Conservation (phyloP, 2,797 vertebrate genomes). For the Centropyge bicolor region DNA sequence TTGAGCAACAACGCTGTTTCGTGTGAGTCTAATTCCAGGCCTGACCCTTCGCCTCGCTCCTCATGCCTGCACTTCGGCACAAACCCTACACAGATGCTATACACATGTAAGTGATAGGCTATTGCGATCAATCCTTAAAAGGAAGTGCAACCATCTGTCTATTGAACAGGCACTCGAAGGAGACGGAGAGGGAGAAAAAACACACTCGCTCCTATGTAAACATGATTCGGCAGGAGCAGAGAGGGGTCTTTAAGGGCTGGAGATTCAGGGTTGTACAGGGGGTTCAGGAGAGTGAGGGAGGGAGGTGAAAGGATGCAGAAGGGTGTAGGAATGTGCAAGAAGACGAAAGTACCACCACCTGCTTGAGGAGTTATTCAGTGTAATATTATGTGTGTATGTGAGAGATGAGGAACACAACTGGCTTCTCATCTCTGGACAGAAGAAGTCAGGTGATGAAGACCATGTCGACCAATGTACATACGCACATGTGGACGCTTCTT, state of each 20-base stretch:
- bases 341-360: slow-evolving; percentile 47
- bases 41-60: slow-evolving; percentile 55
- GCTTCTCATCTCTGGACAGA: slow-evolving; percentile 37
- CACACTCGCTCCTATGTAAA: slow-evolving; percentile 81
- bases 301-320: slow-evolving; percentile 40
- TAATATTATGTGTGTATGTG: slow-evolving; percentile 65
- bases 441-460: slow-evolving; percentile 65
- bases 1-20: slow-evolving; percentile 47
- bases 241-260: slow-evolving; percentile 64
- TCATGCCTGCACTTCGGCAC: slow-evolving; percentile 49
- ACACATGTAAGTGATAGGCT: slow-evolving; percentile 76
- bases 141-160: slow-evolving; percentile 81
- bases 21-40: slow-evolving; percentile 56
- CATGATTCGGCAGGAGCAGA: slow-evolving; percentile 73
- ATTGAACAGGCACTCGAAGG: slow-evolving; percentile 76
- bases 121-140: slow-evolving; percentile 85
- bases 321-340: slow-evolving; percentile 48
- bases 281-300: slow-evolving; percentile 25
- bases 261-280: slow-evolving; percentile 37
- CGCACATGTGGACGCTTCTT: slow-evolving; percentile 16
- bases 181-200: slow-evolving; percentile 77
- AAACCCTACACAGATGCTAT: slow-evolving; percentile 72
- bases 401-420: slow-evolving; percentile 48
- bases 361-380: slow-evolving; percentile 27
- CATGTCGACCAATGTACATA: slow-evolving; percentile 38